Conservation (phyloP, 2,113 vertebrate genomes). For the Cynoglossus semilaevis region DNA sequence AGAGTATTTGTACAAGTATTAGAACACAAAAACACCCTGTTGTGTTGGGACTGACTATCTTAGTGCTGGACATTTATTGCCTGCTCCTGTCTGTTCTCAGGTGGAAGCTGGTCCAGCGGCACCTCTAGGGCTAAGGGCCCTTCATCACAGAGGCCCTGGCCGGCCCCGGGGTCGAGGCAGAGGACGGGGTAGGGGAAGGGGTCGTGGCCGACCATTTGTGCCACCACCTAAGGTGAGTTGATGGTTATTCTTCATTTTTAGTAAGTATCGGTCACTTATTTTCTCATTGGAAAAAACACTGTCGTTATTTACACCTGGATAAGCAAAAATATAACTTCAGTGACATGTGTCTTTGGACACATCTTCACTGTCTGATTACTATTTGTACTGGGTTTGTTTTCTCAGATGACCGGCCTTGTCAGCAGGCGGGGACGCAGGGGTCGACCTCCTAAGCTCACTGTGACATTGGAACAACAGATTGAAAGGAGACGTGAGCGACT, state of each 20-base stretch:
- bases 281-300: too few species aligned
- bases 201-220: constrained; percentile 65
- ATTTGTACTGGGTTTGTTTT: background rate
- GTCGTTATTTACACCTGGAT: too few species aligned
- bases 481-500: constrained; percentile 79
- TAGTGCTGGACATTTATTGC: background rate
- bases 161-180: constrained; percentile 66
- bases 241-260: too few species aligned
- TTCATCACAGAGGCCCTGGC: constrained; percentile 71
- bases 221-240: constrained; percentile 61
- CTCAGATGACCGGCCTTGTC: constrained; percentile 41
- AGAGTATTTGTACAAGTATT: too few species aligned
- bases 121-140: constrained; percentile 42
- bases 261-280: too few species aligned
- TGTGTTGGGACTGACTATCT: background rate
- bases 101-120: constrained; percentile 37
- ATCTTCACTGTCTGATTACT: too few species aligned
- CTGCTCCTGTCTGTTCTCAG: constrained; percentile 18
- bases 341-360: too few species aligned
- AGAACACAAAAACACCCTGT: background rate
- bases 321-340: too few species aligned
- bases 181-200: constrained; percentile 59
- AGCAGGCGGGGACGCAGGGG: constrained; percentile 57
- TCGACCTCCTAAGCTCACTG: constrained; percentile 59
- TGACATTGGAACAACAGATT: constrained; percentile 67